Base-by-base conservation (phyloP, 2,888 invertebrate genomes). In the Apamea anceps region DNA sequence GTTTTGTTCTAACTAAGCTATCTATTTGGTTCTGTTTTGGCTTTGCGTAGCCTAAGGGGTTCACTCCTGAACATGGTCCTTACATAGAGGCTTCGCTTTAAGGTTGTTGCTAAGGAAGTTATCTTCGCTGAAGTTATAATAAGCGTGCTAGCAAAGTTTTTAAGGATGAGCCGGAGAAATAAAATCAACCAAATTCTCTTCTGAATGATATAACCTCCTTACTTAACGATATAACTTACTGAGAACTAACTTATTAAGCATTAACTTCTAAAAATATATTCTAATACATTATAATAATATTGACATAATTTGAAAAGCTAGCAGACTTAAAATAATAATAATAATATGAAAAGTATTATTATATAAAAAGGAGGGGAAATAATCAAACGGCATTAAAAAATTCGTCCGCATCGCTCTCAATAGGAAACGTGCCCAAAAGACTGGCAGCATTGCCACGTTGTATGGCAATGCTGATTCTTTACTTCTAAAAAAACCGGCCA, bases 21-120 rank as follows among this genome's bases (percentile, higher is more conserved):
- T 87, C 85, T 80, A 62, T 85, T 77, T 62, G 74, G 70, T 75
- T 51, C 81, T 70, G 77, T 81, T 81, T 87, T 81, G 77, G 85
- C 32, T 25, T 72, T 81, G 48, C 63, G 8, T 72, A 60, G 70
- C 88, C 82, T 57, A 18, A 85, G 85, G 87, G 54, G 70, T 32
- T 71, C 48, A 21, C 7, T 66, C 25, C 45, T 51, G 37, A 51
- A 75, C 75, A 75, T 66, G 48, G 65, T 62, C 54, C 45, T 5
- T 72, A 66, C 67, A 60, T 70, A 65, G 42, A 78, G 37, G n/a
- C 18, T 62, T 48, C 7, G 18, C 6, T 15, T 54, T n/a, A 63
- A 70, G 63, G 42, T 74, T 65, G 63, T 68, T 72, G 37, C 32
- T 81, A 63, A 4, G 80, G 37, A 72, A 45, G 51, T 0, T 28